Conservation (phyloP, 2,113 vertebrate genomes). For the Bos indicus region DNA sequence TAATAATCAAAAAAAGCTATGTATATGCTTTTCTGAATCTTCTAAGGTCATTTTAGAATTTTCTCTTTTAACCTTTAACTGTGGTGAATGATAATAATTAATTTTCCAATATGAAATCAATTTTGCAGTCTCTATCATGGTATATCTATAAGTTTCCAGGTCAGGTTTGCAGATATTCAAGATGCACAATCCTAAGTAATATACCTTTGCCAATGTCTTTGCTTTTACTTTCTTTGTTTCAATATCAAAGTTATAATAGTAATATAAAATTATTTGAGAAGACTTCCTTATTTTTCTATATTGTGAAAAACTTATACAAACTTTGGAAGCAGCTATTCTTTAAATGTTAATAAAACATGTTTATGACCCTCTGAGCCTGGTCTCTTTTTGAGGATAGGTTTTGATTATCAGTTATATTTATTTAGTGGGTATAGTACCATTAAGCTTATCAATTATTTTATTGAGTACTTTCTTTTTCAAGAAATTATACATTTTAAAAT, state of each 20-base stretch:
- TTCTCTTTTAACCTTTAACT: background rate
- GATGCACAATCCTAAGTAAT: background rate
- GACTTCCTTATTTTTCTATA: background rate
- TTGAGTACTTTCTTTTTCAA: background rate
- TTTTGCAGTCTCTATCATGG: background rate
- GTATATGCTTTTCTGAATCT: background rate
- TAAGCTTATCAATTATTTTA: background rate
- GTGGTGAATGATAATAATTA: background rate
- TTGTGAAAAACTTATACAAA: background rate
- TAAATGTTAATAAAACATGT: background rate
- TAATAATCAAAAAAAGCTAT: background rate
- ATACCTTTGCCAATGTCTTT: background rate
- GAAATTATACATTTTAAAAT: background rate
- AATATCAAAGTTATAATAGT: background rate
- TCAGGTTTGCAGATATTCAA: background rate
- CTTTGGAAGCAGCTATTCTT: background rate
- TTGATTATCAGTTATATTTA: background rate
- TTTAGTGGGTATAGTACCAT: background rate
- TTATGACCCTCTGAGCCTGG: background rate
- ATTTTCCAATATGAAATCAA: background rate
- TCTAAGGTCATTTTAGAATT: background rate
- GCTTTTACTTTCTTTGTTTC: background rate
- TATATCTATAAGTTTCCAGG: background rate
- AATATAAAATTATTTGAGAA: background rate
- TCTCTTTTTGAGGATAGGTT: background rate